phyloP scores from a whole-genome alignment of 2,797 vertebrate species.

The Micrastur ruficollis region DNA sequence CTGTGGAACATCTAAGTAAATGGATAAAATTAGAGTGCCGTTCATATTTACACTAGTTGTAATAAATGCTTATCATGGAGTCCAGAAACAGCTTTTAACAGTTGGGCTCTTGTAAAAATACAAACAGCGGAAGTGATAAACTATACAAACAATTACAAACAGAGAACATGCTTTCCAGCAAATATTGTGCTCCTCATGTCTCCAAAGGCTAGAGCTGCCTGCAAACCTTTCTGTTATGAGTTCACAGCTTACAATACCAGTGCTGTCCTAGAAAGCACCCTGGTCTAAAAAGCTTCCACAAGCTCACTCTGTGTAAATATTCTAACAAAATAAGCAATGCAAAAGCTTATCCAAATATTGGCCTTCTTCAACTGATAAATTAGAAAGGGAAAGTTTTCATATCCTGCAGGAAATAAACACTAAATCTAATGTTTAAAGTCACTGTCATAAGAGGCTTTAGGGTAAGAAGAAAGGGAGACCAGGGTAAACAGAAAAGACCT shows the following conservation, averaged over 20 bases:
- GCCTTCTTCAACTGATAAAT: conserved; percentile 23
- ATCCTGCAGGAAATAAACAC: conserved; percentile 44
- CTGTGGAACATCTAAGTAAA: not conserved
- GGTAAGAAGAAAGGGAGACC: not conserved
- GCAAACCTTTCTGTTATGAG: not conserved
- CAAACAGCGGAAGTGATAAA: conserved; percentile 32
- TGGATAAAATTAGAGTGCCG: not conserved
- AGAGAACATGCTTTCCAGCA: not conserved
- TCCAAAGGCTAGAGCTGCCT: not conserved
- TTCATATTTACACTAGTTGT: not conserved
- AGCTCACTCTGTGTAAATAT: not conserved
- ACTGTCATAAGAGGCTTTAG: not conserved
- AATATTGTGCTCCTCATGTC: not conserved
- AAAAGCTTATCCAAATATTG: conserved; percentile 40
- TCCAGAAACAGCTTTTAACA: conserved; percentile 21
- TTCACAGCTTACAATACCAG: not conserved
- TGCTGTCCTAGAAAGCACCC: not conserved
- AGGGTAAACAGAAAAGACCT: not conserved
- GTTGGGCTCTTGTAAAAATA: not conserved
- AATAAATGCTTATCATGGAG: not conserved
- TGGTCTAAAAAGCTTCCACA: not conserved
- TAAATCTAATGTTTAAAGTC: conserved; percentile 23
- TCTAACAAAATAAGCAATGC: conserved; percentile 10
- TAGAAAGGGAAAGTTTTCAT: conserved; percentile 24
- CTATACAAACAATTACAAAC: not conserved